Evolutionary conservation across 1,140 invertebrate genomes (phyloP).

Genomic region (Augochlora pura): DNA sequence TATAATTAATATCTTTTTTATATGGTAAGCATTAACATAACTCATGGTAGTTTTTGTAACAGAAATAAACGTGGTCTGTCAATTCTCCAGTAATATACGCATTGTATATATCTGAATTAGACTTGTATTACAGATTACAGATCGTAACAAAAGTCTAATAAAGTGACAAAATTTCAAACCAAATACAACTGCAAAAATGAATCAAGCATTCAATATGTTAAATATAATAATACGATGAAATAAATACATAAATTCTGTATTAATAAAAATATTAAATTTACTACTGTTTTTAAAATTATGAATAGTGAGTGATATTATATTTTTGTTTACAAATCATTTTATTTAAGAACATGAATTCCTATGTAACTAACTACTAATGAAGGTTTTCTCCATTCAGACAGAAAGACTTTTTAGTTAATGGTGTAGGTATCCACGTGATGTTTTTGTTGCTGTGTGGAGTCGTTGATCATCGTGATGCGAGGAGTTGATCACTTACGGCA

Average conservation of each 20-base stretch:
- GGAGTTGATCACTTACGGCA: too few species aligned
- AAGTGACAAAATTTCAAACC: slow-evolving; percentile 40
- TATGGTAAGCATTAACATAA: slow-evolving; percentile 61
- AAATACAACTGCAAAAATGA: slow-evolving; percentile 33
- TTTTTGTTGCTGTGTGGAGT: too few species aligned
- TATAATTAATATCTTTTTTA: slow-evolving; percentile 65
- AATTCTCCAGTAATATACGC: slow-evolving; percentile 58
- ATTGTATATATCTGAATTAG: slow-evolving; percentile 50
- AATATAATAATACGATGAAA: background rate
- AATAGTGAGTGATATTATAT: slow-evolving; percentile 1
- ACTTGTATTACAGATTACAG: slow-evolving; percentile 52
- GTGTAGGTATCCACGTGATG: background rate
- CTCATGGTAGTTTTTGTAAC: slow-evolving; percentile 63
- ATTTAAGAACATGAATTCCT: slow-evolving; percentile 8
- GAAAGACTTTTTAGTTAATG: slow-evolving; percentile 1
- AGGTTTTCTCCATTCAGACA: background rate
- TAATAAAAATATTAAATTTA: slow-evolving; percentile 20
- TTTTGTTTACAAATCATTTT: slow-evolving; percentile 11
- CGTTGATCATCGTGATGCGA: too few species aligned
- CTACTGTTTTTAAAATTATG: slow-evolving; percentile 10
- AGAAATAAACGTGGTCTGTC: slow-evolving; percentile 54
- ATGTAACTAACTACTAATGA: background rate
- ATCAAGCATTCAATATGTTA: slow-evolving; percentile 18
- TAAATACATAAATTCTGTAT: slow-evolving; percentile 20
- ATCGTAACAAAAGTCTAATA: slow-evolving; percentile 40